Percentiles rank a stretch among this genome's conserved stretches.
Evolutionary conservation across 2,113 vertebrate species (phyloP).

Genomic region (Esox niger): DNA sequence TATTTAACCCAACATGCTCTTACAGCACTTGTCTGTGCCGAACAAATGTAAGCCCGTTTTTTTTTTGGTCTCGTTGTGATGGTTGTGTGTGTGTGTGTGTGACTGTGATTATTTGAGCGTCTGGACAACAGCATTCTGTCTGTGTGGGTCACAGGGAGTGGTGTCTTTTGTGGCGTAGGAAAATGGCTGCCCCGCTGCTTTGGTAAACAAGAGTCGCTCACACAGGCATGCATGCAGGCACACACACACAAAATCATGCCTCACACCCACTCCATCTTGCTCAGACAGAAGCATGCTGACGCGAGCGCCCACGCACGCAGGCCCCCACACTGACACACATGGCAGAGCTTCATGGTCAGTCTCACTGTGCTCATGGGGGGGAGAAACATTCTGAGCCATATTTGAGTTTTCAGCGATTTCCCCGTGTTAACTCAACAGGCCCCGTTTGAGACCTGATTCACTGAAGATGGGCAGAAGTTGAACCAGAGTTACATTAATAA

Average conservation of each 20-base stretch:
- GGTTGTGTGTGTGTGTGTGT: background rate
- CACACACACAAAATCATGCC: conserved; percentile 48
- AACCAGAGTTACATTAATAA: background rate
- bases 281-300: conserved; percentile 31
- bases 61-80: no score
- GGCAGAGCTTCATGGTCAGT: conserved; percentile 30
- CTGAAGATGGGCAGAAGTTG: conserved; percentile 17
- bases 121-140: conserved; percentile 17
- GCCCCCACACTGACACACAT: conserved; percentile 25
- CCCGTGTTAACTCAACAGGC: conserved; percentile 33
- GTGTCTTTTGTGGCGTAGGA: conserved; percentile 24
- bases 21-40: no score
- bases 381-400: conserved; percentile 23
- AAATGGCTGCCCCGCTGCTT: conserved; percentile 52
- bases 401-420: conserved; percentile 7
- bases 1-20: no score
- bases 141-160: conserved; percentile 41
- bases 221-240: conserved; percentile 55
- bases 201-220: conserved; percentile 60
- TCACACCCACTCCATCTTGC: conserved; percentile 43
- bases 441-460: conserved; percentile 4
- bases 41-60: no score
- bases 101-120: conserved; percentile 11
- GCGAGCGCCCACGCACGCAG: conserved; percentile 17
- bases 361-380: conserved; percentile 11